A percentile compares a stretch with the other conserved stretches of the same genome.
phyloP scores from a whole-genome alignment of 2,113 vertebrate genomes.

The Tragulus kanchil region DNA sequence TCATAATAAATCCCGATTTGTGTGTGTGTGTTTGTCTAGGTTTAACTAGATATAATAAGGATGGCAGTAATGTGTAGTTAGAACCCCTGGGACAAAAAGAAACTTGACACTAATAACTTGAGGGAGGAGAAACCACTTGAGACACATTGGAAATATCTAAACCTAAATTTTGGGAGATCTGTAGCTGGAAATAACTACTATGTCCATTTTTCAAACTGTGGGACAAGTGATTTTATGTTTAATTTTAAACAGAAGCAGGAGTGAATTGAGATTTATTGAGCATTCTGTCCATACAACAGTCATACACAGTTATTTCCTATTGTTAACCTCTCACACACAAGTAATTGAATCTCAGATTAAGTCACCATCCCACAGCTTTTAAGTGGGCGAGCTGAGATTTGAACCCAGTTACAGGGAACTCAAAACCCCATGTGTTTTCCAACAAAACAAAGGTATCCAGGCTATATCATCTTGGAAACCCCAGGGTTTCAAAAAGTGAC shows the following conservation, averaged over 20 bases:
- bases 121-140: slow-evolving; percentile 72
- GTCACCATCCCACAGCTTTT: neutral
- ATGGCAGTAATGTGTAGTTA: slow-evolving; percentile 45
- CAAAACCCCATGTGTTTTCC: slow-evolving; percentile 36
- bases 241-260: slow-evolving; percentile 53
- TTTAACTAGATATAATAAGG: slow-evolving; percentile 64
- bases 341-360: slow-evolving; percentile 50
- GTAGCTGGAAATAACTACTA: slow-evolving; percentile 16
- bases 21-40: slow-evolving; percentile 60
- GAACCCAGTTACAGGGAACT: slow-evolving; percentile 12
- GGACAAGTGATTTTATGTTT: slow-evolving; percentile 47
- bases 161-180: slow-evolving; percentile 47
- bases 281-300: neutral
- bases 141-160: slow-evolving; percentile 65
- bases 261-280: slow-evolving; percentile 16
- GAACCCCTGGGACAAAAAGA: slow-evolving; percentile 72
- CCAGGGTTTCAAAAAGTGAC: slow-evolving; percentile 16
- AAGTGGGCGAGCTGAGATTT: slow-evolving; percentile 37
- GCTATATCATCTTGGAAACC: slow-evolving; percentile 4
- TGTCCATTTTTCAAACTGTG: neutral
- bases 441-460: neutral
- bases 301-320: slow-evolving; percentile 9
- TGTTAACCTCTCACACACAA: neutral
- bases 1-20: slow-evolving; percentile 54
- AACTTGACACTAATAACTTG: slow-evolving; percentile 78